Evolutionary conservation across 1,140 invertebrate genomes (phyloP).

Genomic region (Brevipalpus yothersi): DNA sequence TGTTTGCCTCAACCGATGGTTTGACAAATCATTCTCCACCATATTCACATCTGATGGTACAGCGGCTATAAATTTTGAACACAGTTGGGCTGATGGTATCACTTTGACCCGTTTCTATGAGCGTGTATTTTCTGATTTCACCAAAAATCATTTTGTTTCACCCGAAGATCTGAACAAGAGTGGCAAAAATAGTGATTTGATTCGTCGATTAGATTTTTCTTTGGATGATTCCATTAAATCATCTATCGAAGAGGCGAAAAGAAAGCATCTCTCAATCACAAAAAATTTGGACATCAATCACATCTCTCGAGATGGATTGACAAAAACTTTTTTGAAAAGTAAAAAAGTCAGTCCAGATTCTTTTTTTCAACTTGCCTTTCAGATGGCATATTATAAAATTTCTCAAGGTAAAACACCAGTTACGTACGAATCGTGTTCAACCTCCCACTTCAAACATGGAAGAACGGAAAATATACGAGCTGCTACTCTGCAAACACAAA

Average conservation of each 20-base stretch:
- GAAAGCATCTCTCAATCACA: constrained; percentile 33
- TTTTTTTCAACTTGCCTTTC: constrained; percentile 81
- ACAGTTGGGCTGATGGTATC: constrained; percentile 96
- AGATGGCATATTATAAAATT: constrained; percentile 57
- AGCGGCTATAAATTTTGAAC: constrained; percentile 73
- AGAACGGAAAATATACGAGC: constrained; percentile 84
- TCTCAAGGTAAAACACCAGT: constrained; percentile 38
- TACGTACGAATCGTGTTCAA: constrained; percentile 90
- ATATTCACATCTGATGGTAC: constrained; percentile 59
- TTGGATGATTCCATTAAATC: constrained; percentile 41
- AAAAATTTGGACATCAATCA: constrained; percentile 45
- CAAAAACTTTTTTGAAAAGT: constrained; percentile 40
- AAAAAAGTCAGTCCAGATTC: constrained; percentile 72
- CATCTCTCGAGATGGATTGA: constrained; percentile 29
- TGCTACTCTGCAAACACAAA: constrained; percentile 46
- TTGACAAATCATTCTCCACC: constrained; percentile 88
- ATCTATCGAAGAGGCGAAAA: constrained; percentile 35
- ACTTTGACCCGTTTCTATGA: constrained; percentile 77
- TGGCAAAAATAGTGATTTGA: constrained; percentile 20
- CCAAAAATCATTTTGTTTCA: constrained; percentile 34
- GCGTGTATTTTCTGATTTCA: constrained; percentile 50
- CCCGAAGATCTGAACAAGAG: constrained; percentile 27
- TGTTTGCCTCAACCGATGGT: constrained; percentile 43
- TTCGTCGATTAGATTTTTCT: constrained; percentile 37
- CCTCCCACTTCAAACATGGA: constrained; percentile 84